phyloP scores from a whole-genome alignment of 2,888 invertebrate species.

The Cephus runcator region DNA sequence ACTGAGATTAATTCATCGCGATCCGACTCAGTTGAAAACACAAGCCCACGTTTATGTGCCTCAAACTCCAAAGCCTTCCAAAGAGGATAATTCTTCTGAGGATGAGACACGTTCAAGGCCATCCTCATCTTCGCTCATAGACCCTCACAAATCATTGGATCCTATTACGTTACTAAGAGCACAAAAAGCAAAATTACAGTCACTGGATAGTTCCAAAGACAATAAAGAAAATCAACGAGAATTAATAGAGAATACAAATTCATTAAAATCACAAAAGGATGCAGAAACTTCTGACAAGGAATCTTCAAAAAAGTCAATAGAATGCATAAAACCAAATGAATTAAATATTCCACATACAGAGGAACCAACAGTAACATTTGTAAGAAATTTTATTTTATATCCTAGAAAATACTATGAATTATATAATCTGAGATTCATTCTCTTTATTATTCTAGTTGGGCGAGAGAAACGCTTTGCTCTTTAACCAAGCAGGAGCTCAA shows the following conservation, averaged over 20 bases:
- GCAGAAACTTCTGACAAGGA: neutral
- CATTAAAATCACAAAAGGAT: neutral
- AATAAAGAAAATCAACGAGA: neutral
- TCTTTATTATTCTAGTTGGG: slow-evolving; percentile 71
- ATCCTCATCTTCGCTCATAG: neutral
- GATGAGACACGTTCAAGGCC: neutral
- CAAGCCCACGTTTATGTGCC: slow-evolving; percentile 80
- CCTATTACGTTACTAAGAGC: neutral
- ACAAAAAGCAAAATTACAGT: neutral
- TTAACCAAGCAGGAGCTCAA: slow-evolving; percentile 70
- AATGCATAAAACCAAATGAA: neutral
- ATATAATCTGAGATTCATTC: slow-evolving; percentile 15
- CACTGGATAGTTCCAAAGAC: neutral
- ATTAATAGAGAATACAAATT: neutral
- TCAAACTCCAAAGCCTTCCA: slow-evolving; percentile 48
- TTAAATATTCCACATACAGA: neutral
- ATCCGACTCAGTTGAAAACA: slow-evolving; percentile 72
- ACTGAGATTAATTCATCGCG: slow-evolving; percentile 75
- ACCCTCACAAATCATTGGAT: neutral
- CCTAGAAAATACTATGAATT: neutral
- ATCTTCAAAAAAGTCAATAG: neutral
- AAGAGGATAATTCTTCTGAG: neutral
- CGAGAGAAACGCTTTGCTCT: slow-evolving; percentile 79
- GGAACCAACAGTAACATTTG: slow-evolving; percentile 63
- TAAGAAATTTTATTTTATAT: slow-evolving; percentile 41